Evolutionary conservation across 2,888 invertebrate genomes (phyloP), one percentile per base, ranked within the genome.

Genomic region (Odontocolon sp.): DNA sequence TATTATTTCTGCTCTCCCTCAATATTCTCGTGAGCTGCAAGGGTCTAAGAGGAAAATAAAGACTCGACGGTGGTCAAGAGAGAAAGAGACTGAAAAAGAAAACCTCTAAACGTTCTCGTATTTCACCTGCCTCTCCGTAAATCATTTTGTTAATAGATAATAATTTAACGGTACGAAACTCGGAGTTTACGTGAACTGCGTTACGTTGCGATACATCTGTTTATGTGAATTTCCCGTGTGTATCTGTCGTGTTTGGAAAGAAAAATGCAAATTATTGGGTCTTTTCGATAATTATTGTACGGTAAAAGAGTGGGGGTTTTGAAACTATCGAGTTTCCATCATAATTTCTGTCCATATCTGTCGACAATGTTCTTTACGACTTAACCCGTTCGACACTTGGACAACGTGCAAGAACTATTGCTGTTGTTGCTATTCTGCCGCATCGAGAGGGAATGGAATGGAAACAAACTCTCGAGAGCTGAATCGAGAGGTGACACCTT

Each of bases 401-500:
- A 64, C 64, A 64, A 64, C 38, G 36, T 64, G 50, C 47, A 33
- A 33, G 47, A 36, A 14, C 3, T 23, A 50, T 26, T 26, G 54
- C 23, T 23, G 63, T 18, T 45, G 21, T 11, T 26, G 45, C 33
- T 23, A 47, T 63, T 47, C 21, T 23, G 26, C 36, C 23, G 16
- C 8, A 23, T 28, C 42, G 9, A 42, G 33, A 45, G 40, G 26
- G 40, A 70, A 45, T 33, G 21, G 40, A 54, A 76, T 66, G 66
- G 66, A 76, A 57, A 64, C 64, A 69, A 64, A 54, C 42, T 70
- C 70, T 71, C 76, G 50, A 54, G 38, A 70, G 61, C 71, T 69
- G 52, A 76, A 66, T 71, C 76, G 50, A 54, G 38, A 70, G 61
- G 73, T 69, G 75, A 76, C 78, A 82, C 79, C 78, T 81, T 80